phyloP scores from a whole-genome alignment of 2,888 invertebrate species.

The Nomada goodeniana region DNA sequence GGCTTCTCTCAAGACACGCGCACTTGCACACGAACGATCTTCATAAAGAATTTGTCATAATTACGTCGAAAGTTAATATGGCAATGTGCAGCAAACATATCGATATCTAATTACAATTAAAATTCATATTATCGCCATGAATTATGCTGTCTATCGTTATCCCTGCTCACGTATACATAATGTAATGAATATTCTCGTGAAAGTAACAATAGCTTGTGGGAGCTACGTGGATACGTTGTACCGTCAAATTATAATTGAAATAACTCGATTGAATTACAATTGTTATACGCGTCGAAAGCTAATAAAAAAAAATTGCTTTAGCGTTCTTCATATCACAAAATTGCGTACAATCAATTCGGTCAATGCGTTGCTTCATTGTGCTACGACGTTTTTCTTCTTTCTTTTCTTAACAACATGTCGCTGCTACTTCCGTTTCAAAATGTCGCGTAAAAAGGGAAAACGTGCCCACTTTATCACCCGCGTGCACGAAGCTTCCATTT shows the following conservation, averaged over 20 bases:
- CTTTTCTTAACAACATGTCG: too few relatives aligned
- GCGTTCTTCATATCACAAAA: too few relatives aligned
- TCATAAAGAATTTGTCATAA: background rate
- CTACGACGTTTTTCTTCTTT: too few relatives aligned
- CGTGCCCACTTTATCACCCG: background rate
- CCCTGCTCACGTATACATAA: background rate
- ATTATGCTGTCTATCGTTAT: background rate
- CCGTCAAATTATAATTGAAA: background rate
- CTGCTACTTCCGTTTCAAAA: background rate
- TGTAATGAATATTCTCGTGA: background rate
- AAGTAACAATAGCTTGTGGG: background rate
- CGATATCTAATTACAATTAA: background rate
- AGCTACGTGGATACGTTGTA: background rate
- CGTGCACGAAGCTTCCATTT: background rate
- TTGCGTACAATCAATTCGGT: too few relatives aligned
- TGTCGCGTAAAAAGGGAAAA: background rate
- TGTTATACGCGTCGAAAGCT: too few relatives aligned
- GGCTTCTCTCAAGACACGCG: constrained; percentile 41
- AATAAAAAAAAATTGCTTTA: too few relatives aligned
- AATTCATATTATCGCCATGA: background rate
- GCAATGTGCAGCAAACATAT: background rate
- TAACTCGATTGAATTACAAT: background rate
- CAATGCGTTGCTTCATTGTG: too few relatives aligned
- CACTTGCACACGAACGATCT: constrained; percentile 32
- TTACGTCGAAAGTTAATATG: background rate